These are phyloP conservation scores for Porites divaricata DNA, from an alignment of 92 coral and sea anemone genomes.

Conservation along the genomic window DNA sequence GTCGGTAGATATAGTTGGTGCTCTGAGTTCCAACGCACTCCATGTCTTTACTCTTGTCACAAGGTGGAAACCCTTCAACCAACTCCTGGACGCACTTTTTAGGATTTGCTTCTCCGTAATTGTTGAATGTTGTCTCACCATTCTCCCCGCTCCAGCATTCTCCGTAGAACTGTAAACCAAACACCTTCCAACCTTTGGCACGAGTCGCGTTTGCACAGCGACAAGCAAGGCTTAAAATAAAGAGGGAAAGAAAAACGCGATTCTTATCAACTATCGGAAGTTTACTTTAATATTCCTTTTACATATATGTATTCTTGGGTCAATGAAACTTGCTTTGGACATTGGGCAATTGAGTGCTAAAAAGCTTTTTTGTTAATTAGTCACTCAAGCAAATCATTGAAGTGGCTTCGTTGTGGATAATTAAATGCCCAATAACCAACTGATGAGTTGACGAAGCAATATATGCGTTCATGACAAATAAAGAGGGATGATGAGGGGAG, in stretches of 20 bases:
- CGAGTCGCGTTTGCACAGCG: constrained; percentile 67
- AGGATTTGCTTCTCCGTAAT: constrained; percentile 47
- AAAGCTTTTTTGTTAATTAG: too few relatives aligned
- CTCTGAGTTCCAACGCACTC: constrained; percentile 62
- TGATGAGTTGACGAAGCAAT: too few relatives aligned
- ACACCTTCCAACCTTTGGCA: constrained; percentile 70
- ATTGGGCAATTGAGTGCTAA: too few relatives aligned
- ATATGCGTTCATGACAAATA: too few relatives aligned
- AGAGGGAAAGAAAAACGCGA: background rate
- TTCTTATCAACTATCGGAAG: too few relatives aligned
- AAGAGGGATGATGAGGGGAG: too few relatives aligned
- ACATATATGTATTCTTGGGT: too few relatives aligned
- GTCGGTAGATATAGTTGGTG: constrained; percentile 57
- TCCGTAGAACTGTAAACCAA: constrained; percentile 62
- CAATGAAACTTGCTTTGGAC: too few relatives aligned
- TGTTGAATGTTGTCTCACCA: constrained; percentile 51
- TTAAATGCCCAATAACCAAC: too few relatives aligned
- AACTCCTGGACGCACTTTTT: constrained; percentile 50
- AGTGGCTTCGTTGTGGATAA: too few relatives aligned
- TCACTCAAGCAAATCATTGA: too few relatives aligned
- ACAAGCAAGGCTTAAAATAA: constrained; percentile 55
- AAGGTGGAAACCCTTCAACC: constrained; percentile 37
- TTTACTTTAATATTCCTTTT: too few relatives aligned
- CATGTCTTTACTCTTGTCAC: constrained; percentile 51
- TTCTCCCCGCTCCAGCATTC: constrained; percentile 72